Conservation (phyloP, 2,113 vertebrate species). For the Psittacus erithacus region DNA sequence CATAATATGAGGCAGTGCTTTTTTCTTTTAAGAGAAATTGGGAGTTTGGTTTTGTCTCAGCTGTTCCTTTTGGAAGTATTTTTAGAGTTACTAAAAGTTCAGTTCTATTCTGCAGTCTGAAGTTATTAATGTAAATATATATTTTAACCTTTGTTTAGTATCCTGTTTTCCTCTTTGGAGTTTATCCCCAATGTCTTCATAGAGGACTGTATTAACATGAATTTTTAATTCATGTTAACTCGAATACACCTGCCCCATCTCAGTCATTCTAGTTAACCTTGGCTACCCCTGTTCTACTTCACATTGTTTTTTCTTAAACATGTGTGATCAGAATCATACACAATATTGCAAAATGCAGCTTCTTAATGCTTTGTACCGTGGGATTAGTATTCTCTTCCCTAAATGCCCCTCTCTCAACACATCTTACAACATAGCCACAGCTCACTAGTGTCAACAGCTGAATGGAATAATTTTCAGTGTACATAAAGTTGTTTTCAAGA, state of each 20-base stretch:
- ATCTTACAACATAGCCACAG: neutral
- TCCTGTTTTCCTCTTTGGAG: neutral
- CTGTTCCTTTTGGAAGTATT: neutral
- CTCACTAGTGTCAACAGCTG: neutral
- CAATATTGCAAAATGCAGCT: neutral
- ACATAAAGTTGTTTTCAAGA: neutral
- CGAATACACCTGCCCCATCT: neutral
- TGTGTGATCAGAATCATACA: neutral
- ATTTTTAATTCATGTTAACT: neutral
- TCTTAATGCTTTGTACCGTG: neutral
- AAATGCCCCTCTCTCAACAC: neutral
- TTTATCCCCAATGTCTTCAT: neutral
- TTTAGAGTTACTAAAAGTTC: neutral
- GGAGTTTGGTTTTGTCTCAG: neutral
- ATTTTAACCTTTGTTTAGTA: neutral
- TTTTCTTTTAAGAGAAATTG: neutral
- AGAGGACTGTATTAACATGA: neutral
- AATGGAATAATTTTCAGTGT: neutral
- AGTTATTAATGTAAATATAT: neutral
- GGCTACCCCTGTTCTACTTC: neutral
- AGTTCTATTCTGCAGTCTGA: neutral
- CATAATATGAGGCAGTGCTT: rapidly evolving
- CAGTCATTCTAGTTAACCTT: neutral
- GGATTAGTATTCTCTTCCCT: neutral
- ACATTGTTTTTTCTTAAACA: neutral